phyloP scores from a whole-genome alignment of 2,888 invertebrate genomes.

The Macrostomum cliftonense region DNA sequence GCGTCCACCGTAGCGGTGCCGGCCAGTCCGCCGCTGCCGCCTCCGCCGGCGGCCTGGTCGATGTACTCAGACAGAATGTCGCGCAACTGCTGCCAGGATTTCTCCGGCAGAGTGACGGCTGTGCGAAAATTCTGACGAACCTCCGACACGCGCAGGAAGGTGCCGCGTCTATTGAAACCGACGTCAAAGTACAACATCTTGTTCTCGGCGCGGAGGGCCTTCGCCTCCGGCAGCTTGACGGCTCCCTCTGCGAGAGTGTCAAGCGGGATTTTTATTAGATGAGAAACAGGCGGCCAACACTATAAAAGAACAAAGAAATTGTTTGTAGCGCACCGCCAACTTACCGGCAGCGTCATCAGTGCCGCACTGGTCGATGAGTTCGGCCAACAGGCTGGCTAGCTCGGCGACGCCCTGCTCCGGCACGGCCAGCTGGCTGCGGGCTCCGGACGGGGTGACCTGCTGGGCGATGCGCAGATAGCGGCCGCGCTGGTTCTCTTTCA shows the following conservation, averaged over 20 bases:
- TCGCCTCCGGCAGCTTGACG: constrained; percentile 43
- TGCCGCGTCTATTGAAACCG: constrained; percentile 93
- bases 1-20: too few species aligned
- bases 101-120: constrained; percentile 94
- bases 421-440: constrained; percentile 70
- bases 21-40: too few species aligned
- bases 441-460: neutral
- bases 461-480: constrained; percentile 77
- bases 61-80: constrained; percentile 91
- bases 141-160: constrained; percentile 97
- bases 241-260: constrained; percentile 44
- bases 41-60: constrained; percentile 49
- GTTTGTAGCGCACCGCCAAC: too few species aligned
- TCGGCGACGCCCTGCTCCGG: constrained; percentile 98
- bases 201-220: constrained; percentile 75
- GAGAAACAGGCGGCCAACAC: too few species aligned
- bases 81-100: constrained; percentile 90
- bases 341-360: constrained; percentile 66
- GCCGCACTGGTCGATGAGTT: constrained; percentile 69
- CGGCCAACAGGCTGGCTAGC: constrained; percentile 88
- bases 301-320: too few species aligned
- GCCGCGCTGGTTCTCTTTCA: constrained; percentile 92
- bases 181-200: constrained; percentile 99
- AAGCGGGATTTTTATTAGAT: too few species aligned
- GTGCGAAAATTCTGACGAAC: constrained; percentile 95